These are phyloP conservation scores for Aptenodytes patagonicus DNA, from an alignment of 2,113 vertebrate genomes.

Conservation along the genomic window DNA sequence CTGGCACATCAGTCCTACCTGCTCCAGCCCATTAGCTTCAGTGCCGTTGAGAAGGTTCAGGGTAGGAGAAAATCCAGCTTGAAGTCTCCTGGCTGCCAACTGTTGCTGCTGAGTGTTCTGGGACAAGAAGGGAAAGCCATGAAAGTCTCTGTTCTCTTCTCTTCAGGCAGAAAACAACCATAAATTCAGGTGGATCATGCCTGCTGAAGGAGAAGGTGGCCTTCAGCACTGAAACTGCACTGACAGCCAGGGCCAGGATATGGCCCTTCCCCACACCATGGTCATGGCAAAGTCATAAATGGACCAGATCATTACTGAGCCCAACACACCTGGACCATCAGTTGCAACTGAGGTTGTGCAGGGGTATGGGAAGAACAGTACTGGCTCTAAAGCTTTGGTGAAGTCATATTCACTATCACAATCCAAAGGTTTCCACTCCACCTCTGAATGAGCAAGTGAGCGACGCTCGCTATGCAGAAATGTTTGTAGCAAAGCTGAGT, in stretches of 20 bases:
- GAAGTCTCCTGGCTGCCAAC: not conserved
- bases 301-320: not conserved
- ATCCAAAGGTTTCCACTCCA: not conserved
- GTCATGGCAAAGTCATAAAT: not conserved
- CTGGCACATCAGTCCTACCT: not conserved
- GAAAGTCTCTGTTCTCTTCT: not conserved
- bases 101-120: not conserved
- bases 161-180: not conserved
- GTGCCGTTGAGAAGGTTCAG: not conserved
- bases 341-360: not conserved
- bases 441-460: not conserved
- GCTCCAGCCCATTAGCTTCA: not conserved
- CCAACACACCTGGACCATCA: not conserved
- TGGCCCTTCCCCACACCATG: not conserved
- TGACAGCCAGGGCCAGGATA: not conserved
- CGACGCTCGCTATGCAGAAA: not conserved
- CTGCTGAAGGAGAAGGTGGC: not conserved
- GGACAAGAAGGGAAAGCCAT: not conserved
- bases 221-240: not conserved
- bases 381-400: not conserved
- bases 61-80: not conserved
- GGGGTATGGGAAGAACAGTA: not conserved
- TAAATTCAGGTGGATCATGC: not conserved
- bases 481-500: not conserved
- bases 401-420: not conserved